These are phyloP conservation scores for Hypsopygia costalis DNA, from an alignment of 2,888 invertebrate genomes.

Conservation along the genomic window DNA sequence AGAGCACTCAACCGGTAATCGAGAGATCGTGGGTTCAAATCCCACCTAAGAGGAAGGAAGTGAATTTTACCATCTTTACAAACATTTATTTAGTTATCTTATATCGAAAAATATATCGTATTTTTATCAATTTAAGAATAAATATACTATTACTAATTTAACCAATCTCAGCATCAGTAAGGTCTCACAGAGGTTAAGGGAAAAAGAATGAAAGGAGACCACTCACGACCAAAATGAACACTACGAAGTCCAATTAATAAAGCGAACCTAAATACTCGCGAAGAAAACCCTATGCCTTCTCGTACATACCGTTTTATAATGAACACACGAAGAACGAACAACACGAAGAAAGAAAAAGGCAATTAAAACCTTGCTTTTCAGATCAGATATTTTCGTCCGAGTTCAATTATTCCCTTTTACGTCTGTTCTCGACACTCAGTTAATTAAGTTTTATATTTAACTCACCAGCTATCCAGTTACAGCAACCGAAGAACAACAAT, in stretches of 20 bases:
- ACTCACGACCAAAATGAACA: not conserved
- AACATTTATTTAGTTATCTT: no score
- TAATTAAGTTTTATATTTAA: conserved; percentile 47
- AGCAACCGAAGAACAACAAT: conserved; percentile 13
- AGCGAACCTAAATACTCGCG: not conserved
- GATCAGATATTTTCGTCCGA: conserved; percentile 28
- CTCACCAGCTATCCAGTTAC: conserved; percentile 29
- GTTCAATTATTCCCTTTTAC: conserved; percentile 32
- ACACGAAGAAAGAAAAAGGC: conserved; percentile 16
- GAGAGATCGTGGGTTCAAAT: no score
- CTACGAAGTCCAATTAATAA: not conserved
- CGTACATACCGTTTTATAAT: not conserved
- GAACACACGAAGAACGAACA: not conserved
- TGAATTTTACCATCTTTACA: no score
- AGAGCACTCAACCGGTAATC: no score
- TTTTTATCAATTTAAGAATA: no score
- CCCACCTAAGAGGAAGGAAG: no score
- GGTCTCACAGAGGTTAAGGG: no score
- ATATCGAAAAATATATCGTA: no score
- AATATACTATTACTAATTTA: no score
- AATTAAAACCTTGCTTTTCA: conserved; percentile 18
- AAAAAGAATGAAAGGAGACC: no score
- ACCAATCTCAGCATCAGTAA: no score
- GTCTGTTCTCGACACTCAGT: conserved; percentile 6
- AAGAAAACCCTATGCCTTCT: no score